A percentile compares a stretch with the other conserved stretches of the same genome.
phyloP scores from a whole-genome alignment of 2,888 invertebrate genomes.

The Epiperipatus broadwayi region DNA sequence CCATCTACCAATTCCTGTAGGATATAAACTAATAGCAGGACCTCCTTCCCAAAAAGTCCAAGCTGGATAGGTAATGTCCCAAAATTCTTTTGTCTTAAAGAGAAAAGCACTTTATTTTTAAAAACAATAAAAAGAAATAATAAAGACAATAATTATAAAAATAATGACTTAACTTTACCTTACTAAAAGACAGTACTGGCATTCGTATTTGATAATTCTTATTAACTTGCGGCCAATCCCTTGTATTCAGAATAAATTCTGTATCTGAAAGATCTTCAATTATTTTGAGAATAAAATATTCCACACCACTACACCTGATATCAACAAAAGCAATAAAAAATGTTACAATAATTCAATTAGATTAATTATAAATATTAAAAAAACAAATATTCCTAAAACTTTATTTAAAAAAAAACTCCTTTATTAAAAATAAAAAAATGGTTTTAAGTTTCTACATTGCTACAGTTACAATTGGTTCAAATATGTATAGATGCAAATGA shows the following conservation, averaged over 20 bases:
- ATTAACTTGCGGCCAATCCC: conserved; percentile 78
- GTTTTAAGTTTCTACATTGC: no score
- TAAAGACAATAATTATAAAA: conserved; percentile 1
- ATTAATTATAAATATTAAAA: no score
- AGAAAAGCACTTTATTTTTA: conserved; percentile 4
- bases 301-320: conserved; percentile 68
- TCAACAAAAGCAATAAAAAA: no score
- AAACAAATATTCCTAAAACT: no score
- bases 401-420: no score
- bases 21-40: conserved; percentile 80
- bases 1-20: conserved; percentile 83
- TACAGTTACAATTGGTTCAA: no score
- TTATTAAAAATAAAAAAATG: no score
- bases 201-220: conserved; percentile 37
- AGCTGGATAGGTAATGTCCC: conserved; percentile 76
- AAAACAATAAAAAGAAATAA: conserved; percentile 10
- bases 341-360: no score
- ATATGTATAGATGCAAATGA: no score
- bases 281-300: conserved; percentile 57
- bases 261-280: conserved; percentile 47
- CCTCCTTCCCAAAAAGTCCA: conserved; percentile 99
- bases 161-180: conserved; percentile 40
- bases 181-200: conserved; percentile 91
- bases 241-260: conserved; percentile 68
- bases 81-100: conserved; percentile 45